Conservation (phyloP, 2,888 invertebrate genomes). For the Tricholauxania praeusta region DNA sequence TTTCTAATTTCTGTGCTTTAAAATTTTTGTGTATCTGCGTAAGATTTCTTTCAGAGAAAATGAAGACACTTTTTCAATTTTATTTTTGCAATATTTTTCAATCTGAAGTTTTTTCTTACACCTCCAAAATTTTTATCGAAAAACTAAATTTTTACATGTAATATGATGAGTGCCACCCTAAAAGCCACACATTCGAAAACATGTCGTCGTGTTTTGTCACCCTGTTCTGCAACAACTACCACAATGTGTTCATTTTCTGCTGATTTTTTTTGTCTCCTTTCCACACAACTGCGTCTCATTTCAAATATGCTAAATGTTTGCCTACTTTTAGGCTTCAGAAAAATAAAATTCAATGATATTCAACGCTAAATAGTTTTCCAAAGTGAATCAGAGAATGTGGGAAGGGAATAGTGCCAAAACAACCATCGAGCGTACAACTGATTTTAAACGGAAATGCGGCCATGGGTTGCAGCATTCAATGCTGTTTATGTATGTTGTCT, state of each 20-base stretch:
- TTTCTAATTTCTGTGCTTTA: no score
- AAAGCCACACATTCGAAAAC: no score
- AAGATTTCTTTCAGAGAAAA: no score
- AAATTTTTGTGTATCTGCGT: no score
- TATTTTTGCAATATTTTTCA: no score
- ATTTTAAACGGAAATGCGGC: conserved; percentile 7
- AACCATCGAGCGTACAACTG: no score
- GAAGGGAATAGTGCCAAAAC: no score
- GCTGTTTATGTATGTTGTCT: not conserved
- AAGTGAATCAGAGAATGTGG: not conserved
- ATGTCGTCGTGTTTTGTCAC: not conserved
- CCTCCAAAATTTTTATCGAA: no score
- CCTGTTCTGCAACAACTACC: not conserved
- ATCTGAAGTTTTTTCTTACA: no score
- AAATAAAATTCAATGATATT: not conserved
- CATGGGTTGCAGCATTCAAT: not conserved
- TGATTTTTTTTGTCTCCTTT: not conserved
- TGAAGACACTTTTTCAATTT: no score
- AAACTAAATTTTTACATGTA: no score
- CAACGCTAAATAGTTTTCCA: not conserved
- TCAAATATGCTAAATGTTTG: conserved; percentile 16
- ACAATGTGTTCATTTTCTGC: not conserved
- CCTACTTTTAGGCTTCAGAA: conserved; percentile 11
- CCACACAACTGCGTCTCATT: not conserved
- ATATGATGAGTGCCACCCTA: no score